Base-by-base conservation (phyloP, 2,888 invertebrate genomes). In the Bhutanitis thaidina region DNA sequence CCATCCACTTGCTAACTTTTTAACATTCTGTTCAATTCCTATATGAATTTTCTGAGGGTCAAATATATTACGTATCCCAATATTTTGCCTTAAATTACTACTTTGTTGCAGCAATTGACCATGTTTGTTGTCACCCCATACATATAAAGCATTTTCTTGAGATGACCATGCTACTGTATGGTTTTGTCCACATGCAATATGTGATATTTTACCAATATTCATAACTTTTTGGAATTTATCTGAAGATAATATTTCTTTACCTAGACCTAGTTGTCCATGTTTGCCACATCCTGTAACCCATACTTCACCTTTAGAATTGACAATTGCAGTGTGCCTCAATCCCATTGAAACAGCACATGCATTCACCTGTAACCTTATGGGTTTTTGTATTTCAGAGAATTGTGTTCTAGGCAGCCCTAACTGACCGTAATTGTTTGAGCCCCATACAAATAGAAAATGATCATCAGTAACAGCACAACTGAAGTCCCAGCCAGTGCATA, bases 101-200 rank as follows among this genome's bases (percentile, higher is more conserved):
- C 38, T 43, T 32, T 7, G 15, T 8, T 92, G 67, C 9, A 94
- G 92, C 44, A 95, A 79, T 69, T 97, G 97, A 0, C 96, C 94
- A 76, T 93, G 93, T 77, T 93, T 95, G 68, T 96, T 97, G 65
- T 95, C 95, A 20, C 97, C 97, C 92, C 96, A 95, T 10, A 90
- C 93, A 86, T 90, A 95, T 53, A 93, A 84, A 49, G 90, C 92
- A 62, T 93, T 93, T 53, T 90, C 80, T 39, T 77, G 76, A 32
- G 78, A 70, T 52, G 77, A 77, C 90, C 90, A 90, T 29, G 91
- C 93, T 32, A 95, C 74, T 7, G 94, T 93, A 72, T 96, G 96
- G 67, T 95, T 93, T 77, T 97, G 96, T 1, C 97, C 97, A 77
- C 95, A 95, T 37, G 92, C 91, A 46, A 96, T 89, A 68, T 92